These are phyloP conservation scores for Helostoma temminkii DNA, from an alignment of 2,797 vertebrate species.

Conservation along the genomic window DNA sequence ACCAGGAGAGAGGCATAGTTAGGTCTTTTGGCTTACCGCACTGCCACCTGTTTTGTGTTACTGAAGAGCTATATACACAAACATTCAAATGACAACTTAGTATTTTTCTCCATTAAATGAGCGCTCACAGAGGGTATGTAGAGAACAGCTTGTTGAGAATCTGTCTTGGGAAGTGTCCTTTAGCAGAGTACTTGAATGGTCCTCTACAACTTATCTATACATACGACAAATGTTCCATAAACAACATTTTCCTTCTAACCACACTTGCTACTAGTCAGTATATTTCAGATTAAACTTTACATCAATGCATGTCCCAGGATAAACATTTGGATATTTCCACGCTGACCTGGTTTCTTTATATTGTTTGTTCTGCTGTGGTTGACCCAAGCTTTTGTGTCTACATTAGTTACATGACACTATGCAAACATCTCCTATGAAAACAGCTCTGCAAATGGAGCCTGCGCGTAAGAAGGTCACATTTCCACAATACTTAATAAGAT, in stretches of 20 bases:
- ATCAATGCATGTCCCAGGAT: conserved; percentile 4
- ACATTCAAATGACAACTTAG: not conserved
- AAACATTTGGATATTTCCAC: conserved; percentile 30
- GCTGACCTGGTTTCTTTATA: conserved; percentile 57
- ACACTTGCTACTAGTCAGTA: not conserved
- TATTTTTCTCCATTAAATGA: not conserved
- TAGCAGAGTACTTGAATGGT: not conserved
- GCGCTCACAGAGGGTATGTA: not conserved
- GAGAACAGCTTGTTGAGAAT: not conserved
- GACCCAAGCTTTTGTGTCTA: conserved; percentile 29
- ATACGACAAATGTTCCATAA: not conserved
- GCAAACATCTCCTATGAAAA: conserved; percentile 38
- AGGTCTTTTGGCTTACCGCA: not conserved
- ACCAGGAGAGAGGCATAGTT: conserved; percentile 4
- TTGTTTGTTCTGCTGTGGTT: conserved; percentile 50
- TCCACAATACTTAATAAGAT: not conserved
- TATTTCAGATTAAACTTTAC: conserved; percentile 13
- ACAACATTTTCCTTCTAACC: too few relatives aligned
- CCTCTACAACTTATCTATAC: too few relatives aligned
- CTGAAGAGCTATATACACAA: conserved; percentile 13
- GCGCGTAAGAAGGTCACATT: not conserved
- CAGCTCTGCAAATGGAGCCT: not conserved
- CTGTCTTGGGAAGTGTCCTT: not conserved
- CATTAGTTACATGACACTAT: conserved; percentile 11
- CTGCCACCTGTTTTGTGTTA: conserved; percentile 7